Base-by-base conservation (phyloP, 2,888 invertebrate species). In the Endotricha flammealis region DNA sequence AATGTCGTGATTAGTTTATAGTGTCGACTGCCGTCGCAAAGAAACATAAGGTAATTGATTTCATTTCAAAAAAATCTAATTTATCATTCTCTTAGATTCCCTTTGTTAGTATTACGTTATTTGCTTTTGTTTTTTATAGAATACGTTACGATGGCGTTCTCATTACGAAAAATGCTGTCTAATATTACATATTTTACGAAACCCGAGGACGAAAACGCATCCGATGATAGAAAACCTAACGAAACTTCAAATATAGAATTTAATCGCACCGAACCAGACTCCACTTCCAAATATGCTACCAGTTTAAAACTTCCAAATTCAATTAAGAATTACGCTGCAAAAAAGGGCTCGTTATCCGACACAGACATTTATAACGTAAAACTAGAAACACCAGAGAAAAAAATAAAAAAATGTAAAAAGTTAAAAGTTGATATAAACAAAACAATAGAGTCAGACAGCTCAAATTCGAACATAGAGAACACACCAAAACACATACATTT, bases 101-200 rank as follows among this genome's bases (percentile, higher is more conserved):
- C 28, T 20, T 17, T 28, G 13, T 35, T 9, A 11, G 20, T 6
- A 20, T n/a, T 2, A 20, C 35, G 17, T 38, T 46, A 42, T 39
- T 46, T 46, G 41, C 39, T 29, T n/a, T 13, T 4, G 17, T 28
- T 9, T 28, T 2, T 7, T 29, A 23, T 10, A 22, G 20, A 25
- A 11, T 14, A 20, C 8, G 17, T 5, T 24, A 64, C 50, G 53
- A 86, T 86, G 86, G 78, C 85, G 68, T 86, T 85, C 57, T 79
- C 86, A 2, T 48, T 86, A 31, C 55, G 80, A 44, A 81, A 76
- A 56, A 86, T 86, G 64, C 57, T 85, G 33, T 82, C 82, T 3
- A 83, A 81, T 44, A 86, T 85, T 29, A 72, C 61, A 2, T 86
- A 85, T 47, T 86, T 86, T 42, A 68, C 81, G 12, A 82, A 81